Base-by-base conservation (phyloP, 2,113 vertebrate species). In the Spea bombifrons region DNA sequence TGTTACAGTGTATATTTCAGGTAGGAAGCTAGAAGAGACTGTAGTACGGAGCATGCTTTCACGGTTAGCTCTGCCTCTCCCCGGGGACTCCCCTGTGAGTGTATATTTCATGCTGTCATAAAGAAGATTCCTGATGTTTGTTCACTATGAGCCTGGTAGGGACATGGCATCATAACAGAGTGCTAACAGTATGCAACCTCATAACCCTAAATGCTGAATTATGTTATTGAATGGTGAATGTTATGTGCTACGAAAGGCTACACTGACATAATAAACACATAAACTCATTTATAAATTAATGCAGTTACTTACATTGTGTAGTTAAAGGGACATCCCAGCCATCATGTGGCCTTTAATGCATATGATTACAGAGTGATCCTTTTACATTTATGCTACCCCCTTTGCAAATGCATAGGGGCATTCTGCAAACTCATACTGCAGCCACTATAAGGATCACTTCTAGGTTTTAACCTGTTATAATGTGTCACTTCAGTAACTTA, bases 111-210 rank as follows among this genome's bases (percentile, higher is more conserved):
- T 7, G 49, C 46, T 53, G 47, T 83, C 80, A 84, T 71, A 82
- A 64, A 63, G 64, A 68, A 53, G 71, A 71, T 61, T 59, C 70
- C 74, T 74, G 81, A 82, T 70, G 57, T 78, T 79, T 79, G 44
- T 66, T 45, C 4, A 46, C 44, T 77, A 49, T 47, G n/a, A 86
- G n/a, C 49, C 80, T 8, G 2, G 15, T 44, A 83, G 75, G 48
- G 73, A 44, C 53, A 68, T 72, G 55, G 77, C 81, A 82, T 75
- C 65, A 68, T 80, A 68, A 59, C 52, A 45, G 66, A 53, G 46
- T 5, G 73, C 76, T 16, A 57, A 2, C 0, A 0, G 57, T 49
- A n/a, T 13, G 16, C 0, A 0, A 78, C 76, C 77, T 84, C 78
- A 78, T 17, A 66, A 59, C 71, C 48, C 71, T 50, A 5, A 61